A percentile compares a stretch with the other conserved stretches of the same genome.
phyloP scores from a whole-genome alignment of 2,888 invertebrate genomes.

The Pseudolycoriella hygida region DNA sequence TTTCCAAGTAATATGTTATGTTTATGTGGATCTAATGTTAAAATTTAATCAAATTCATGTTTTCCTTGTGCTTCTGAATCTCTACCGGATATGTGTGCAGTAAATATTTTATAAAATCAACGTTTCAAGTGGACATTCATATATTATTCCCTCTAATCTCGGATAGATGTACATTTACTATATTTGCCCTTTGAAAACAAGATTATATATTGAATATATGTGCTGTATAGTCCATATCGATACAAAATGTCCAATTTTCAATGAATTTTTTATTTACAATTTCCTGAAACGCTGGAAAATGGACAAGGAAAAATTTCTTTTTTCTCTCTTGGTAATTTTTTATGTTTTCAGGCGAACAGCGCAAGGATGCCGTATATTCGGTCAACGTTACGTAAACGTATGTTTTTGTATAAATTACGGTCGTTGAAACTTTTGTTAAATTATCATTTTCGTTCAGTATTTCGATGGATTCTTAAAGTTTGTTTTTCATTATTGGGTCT shows the following conservation, averaged over 20 bases:
- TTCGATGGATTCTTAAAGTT: too few species aligned
- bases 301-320: neutral
- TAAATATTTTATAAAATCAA: conserved; percentile 8
- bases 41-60: conserved; percentile 1
- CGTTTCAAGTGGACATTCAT: conserved; percentile 15
- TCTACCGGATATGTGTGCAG: neutral
- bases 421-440: too few species aligned
- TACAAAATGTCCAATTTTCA: conserved; percentile 2
- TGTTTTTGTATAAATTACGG: too few species aligned
- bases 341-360: too few species aligned
- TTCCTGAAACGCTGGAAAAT: neutral
- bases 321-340: neutral
- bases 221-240: neutral
- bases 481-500: too few species aligned
- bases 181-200: conserved; percentile 4
- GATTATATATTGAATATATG: conserved; percentile 1
- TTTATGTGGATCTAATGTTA: too few species aligned
- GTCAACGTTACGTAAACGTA: too few species aligned
- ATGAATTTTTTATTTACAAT: conserved; percentile 1
- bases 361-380: too few species aligned
- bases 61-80: neutral
- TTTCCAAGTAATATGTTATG: too few species aligned
- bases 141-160: conserved; percentile 18
- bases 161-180: conserved; percentile 2
- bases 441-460: too few species aligned